Conservation (phyloP, 2,113 vertebrate species). For the Ursus arctos region DNA sequence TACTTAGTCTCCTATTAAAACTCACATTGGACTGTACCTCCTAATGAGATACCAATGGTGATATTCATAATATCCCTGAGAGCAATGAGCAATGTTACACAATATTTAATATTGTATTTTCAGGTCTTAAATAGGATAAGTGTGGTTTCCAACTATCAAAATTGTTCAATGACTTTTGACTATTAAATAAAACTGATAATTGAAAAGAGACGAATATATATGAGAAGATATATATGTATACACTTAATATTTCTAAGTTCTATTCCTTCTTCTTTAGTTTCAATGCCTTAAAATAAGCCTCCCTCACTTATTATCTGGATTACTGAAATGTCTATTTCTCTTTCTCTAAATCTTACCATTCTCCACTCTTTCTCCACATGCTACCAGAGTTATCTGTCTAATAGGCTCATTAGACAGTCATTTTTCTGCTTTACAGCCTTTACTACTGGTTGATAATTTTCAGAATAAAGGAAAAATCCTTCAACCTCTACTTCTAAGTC, state of each 20-base stretch:
- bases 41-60: not conserved
- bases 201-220: not conserved
- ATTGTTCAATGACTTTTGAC: not conserved
- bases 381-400: not conserved
- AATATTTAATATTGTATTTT: not conserved
- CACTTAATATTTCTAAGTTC: not conserved
- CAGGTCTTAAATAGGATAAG: not conserved
- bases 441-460: not conserved
- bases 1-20: conserved; percentile 30
- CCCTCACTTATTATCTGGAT: not conserved
- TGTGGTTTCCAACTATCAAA: not conserved
- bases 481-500: not conserved
- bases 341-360: not conserved
- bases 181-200: conserved; percentile 28
- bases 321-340: not conserved
- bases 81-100: not conserved
- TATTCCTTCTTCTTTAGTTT: conserved; percentile 7
- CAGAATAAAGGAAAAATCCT: not conserved
- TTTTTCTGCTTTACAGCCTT: not conserved
- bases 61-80: not conserved
- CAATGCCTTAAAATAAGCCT: conserved; percentile 12
- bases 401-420: not conserved
- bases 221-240: not conserved
- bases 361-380: not conserved
- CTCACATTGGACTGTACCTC: not conserved